Conservation (phyloP, 2,113 vertebrate species). For the Piprites chloris region DNA sequence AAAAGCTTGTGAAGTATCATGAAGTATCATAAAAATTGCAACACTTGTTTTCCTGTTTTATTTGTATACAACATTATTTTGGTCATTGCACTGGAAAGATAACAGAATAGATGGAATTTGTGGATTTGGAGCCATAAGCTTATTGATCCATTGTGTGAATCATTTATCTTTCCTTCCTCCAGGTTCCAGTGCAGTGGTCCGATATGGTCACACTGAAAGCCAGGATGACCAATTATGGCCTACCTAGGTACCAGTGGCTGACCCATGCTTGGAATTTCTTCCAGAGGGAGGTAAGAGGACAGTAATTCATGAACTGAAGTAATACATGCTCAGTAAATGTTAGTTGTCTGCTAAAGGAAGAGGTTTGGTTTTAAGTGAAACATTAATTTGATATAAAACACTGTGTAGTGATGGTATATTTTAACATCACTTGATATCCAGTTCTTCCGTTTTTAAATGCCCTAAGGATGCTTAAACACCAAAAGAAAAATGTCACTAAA, state of each 20-base stretch:
- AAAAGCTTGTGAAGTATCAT: neutral
- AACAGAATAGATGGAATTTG: neutral
- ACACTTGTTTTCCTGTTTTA: neutral
- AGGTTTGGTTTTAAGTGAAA: neutral
- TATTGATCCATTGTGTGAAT: neutral
- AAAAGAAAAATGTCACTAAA: neutral
- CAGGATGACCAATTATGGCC: slow-evolving; percentile 91
- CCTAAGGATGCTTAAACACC: neutral
- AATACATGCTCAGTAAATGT: neutral
- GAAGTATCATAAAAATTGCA: neutral
- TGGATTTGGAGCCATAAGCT: neutral
- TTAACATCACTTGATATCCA: neutral
- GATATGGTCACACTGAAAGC: slow-evolving; percentile 97
- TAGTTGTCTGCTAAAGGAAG: neutral
- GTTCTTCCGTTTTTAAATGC: neutral
- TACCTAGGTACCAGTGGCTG: slow-evolving; percentile 92
- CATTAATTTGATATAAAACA: neutral
- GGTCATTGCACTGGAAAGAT: neutral
- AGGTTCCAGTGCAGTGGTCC: slow-evolving; percentile 90
- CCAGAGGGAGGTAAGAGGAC: slow-evolving; percentile 88
- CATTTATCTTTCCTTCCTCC: neutral
- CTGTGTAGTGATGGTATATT: neutral
- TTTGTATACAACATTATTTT: neutral
- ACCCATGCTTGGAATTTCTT: slow-evolving; percentile 98
- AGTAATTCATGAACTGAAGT: neutral